phyloP scores from a whole-genome alignment of 2,888 invertebrate genomes.

The Flabesymbios commensalis region DNA sequence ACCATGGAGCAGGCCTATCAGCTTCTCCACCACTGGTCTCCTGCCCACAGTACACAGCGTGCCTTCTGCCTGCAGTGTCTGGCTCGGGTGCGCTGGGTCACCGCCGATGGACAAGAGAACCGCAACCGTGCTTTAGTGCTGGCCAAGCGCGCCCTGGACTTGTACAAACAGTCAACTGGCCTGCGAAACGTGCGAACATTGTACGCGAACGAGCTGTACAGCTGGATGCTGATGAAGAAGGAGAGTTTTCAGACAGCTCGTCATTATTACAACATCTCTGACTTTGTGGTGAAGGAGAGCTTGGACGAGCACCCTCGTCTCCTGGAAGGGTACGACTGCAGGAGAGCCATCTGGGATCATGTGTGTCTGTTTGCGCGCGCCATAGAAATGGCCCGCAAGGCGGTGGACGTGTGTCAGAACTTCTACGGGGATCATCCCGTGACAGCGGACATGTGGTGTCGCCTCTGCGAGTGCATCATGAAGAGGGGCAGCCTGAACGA shows the following conservation, averaged over 20 bases:
- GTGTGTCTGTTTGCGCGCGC: conserved; percentile 26
- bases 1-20: conserved; percentile 10
- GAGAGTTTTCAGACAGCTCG: conserved; percentile 28
- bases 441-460: conserved; percentile 22
- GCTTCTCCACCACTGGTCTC: conserved; percentile 1
- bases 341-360: conserved; percentile 31
- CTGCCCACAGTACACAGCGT: conserved; percentile 1
- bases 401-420: conserved; percentile 20
- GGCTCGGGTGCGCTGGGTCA: conserved; percentile 13
- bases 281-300: conserved; percentile 20
- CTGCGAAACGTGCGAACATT: conserved; percentile 20
- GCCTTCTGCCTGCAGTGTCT: conserved; percentile 18
- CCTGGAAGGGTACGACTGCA: conserved; percentile 22
- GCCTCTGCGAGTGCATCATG: conserved; percentile 22
- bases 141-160: conserved; percentile 24
- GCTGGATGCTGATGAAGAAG: conserved; percentile 21
- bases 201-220: conserved; percentile 31
- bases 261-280: conserved; percentile 32
- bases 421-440: conserved; percentile 30
- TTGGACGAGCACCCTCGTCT: conserved; percentile 26
- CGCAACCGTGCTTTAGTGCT: conserved; percentile 10
- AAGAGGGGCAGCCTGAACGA: conserved; percentile 28
- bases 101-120: conserved; percentile 5
- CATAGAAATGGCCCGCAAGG: conserved; percentile 22
- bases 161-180: conserved; percentile 16